Evolutionary conservation across 2,797 vertebrate genomes (phyloP), one percentile per base, ranked within the genome.

Genomic region (Pantherophis alleghaniensis): DNA sequence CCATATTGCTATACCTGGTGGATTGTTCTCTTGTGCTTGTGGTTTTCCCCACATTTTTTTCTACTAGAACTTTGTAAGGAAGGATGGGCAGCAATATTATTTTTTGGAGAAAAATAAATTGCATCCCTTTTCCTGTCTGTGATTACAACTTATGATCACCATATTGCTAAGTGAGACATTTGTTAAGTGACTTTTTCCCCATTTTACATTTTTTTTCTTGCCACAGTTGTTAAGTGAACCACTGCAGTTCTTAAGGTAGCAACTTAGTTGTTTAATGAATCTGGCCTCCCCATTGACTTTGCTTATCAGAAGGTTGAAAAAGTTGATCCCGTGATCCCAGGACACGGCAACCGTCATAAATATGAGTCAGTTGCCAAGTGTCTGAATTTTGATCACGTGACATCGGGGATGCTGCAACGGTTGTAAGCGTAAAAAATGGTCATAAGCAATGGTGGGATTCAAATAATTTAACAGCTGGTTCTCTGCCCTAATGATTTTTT

Each of bases 31-130:
- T 53, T 10, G 51, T 53, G 51, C 51, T 53, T 53, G 51, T 53
- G 51, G 51, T 53, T 53, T 53, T 53, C 51, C 51, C 51, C 57
- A 60, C 59, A 22, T 59, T 42, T 32, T 79, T 79, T 79, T 47
- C 37, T 16, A 93, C 61, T 32, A 26, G 3, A 69, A 79, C 26
- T 9, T 42, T 1, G 0, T 22, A 6, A 61, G 90, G 79, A 79
- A 93, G 42, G 22, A 11, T 90, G 92, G 59, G 13, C 42, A 91
- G 83, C 14, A 93, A 59, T 83, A 60, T 86, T 66, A 53, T 83
- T 90, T 69, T 92, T 32, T 90, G 91, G 0, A 1, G 9, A 32
- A 5, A 63, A 12, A 2, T 42, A 57, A 57, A 95, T 93, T 47
- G 57, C 86, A 90, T 56, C 47, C 87, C 22, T 16, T 60, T 10